phyloP scores from a whole-genome alignment of 2,113 vertebrate species.

The Otolemur garnettii region DNA sequence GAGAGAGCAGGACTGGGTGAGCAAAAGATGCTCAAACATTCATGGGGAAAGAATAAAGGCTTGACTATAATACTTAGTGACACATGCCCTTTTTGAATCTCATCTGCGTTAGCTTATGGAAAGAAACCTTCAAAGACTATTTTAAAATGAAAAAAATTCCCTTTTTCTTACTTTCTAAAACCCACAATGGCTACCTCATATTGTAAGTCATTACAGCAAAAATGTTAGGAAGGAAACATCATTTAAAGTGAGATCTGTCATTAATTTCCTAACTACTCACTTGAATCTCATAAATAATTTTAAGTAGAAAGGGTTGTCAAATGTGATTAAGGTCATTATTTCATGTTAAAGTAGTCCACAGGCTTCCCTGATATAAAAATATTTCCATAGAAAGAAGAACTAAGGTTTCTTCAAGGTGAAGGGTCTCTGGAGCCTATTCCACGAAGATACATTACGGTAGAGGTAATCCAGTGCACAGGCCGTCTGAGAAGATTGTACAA shows the following conservation, averaged over 20 bases:
- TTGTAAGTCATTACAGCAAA: conserved; percentile 7
- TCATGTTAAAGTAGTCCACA: not conserved
- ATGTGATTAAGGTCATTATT: conserved; percentile 63
- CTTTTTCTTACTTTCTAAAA: conserved; percentile 39
- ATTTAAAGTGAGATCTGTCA: conserved; percentile 33
- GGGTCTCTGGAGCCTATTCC: not conserved
- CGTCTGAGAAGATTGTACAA: not conserved
- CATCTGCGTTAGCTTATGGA: conserved; percentile 16
- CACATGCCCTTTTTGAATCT: conserved; percentile 2
- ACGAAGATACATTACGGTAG: not conserved
- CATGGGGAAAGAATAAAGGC: not conserved
- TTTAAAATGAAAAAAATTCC: conserved; percentile 8
- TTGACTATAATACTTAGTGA: not conserved
- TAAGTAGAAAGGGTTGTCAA: conserved; percentile 58
- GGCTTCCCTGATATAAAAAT: not conserved
- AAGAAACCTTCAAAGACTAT: not conserved
- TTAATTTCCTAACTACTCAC: conserved; percentile 55
- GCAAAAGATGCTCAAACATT: not conserved
- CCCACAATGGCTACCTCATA: not conserved
- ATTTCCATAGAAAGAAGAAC: conserved; percentile 50
- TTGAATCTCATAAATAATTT: conserved; percentile 61
- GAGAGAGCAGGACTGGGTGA: not conserved
- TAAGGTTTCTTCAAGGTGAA: conserved; percentile 27
- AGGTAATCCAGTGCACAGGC: not conserved
- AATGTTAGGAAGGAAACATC: conserved; percentile 10